Conservation (phyloP, 2,888 invertebrate genomes). For the Sthenelais limicola region DNA sequence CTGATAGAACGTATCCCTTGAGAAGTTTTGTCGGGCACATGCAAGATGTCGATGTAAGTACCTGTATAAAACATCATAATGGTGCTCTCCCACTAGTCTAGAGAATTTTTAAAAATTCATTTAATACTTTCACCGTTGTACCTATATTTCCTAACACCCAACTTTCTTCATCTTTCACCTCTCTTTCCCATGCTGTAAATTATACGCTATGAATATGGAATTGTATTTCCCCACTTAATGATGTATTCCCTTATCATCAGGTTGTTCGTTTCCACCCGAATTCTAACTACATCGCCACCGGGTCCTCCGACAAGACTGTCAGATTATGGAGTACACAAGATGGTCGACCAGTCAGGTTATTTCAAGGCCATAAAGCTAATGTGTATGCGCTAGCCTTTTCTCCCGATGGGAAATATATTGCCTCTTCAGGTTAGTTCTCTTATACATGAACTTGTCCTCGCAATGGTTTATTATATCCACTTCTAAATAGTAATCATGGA, state of each 20-base stretch:
- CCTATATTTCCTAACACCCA: neutral
- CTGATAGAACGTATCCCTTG: slow-evolving; percentile 86
- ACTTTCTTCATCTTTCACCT: too few relatives aligned
- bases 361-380: slow-evolving; percentile 80
- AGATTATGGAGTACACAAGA: slow-evolving; percentile 90
- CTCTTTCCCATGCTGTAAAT: too few relatives aligned
- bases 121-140: neutral
- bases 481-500: neutral
- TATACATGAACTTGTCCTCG: neutral
- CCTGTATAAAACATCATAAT: too few relatives aligned
- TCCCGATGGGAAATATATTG: slow-evolving; percentile 86
- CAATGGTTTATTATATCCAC: neutral
- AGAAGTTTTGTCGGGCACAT: slow-evolving; percentile 91
- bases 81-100: too few relatives aligned
- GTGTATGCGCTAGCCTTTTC: slow-evolving; percentile 87
- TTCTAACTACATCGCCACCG: slow-evolving; percentile 89
- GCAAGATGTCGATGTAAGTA: slow-evolving; percentile 86
- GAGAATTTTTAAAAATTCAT: too few relatives aligned
- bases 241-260: slow-evolving; percentile 73
- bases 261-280: slow-evolving; percentile 94
- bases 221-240: too few relatives aligned
- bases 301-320: slow-evolving; percentile 90
- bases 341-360: slow-evolving; percentile 84
- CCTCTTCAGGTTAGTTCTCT: slow-evolving; percentile 81
- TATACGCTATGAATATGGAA: too few relatives aligned